These are phyloP conservation scores for Phenacoccus solenopsis DNA, from an alignment of 1,140 invertebrate genomes.

Conservation along the genomic window DNA sequence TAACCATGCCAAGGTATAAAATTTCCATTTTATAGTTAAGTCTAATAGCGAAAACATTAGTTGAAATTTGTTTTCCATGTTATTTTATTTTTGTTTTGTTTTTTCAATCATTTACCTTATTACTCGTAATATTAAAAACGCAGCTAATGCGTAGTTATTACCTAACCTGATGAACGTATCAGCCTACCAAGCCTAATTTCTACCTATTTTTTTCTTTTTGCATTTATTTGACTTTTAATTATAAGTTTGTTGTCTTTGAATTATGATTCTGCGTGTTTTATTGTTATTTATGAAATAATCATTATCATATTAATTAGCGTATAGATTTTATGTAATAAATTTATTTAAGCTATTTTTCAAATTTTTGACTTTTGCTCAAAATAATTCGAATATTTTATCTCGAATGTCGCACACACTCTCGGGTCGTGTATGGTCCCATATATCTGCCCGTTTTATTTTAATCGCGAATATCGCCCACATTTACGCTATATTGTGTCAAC, in stretches of 20 bases:
- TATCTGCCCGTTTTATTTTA: too few relatives aligned
- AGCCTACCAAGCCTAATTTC: background rate
- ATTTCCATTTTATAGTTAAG: too few relatives aligned
- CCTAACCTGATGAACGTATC: background rate
- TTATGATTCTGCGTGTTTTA: background rate
- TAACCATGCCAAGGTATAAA: too few relatives aligned
- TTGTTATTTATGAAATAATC: background rate
- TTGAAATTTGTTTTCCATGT: too few relatives aligned
- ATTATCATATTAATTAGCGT: background rate
- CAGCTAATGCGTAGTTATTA: background rate
- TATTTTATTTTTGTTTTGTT: background rate
- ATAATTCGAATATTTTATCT: background rate
- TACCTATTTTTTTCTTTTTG: background rate
- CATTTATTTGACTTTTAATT: background rate
- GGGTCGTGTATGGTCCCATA: too few relatives aligned
- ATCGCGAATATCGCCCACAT: too few relatives aligned
- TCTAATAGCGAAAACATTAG: too few relatives aligned
- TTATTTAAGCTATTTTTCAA: background rate
- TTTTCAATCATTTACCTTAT: background rate
- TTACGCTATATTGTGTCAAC: too few relatives aligned
- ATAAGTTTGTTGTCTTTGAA: constrained; percentile 3
- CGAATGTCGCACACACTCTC: too few relatives aligned
- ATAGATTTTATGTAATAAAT: background rate
- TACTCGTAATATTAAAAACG: background rate
- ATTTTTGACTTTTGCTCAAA: background rate